phyloP scores from a whole-genome alignment of 2,797 vertebrate species.

The Hydrophis major region DNA sequence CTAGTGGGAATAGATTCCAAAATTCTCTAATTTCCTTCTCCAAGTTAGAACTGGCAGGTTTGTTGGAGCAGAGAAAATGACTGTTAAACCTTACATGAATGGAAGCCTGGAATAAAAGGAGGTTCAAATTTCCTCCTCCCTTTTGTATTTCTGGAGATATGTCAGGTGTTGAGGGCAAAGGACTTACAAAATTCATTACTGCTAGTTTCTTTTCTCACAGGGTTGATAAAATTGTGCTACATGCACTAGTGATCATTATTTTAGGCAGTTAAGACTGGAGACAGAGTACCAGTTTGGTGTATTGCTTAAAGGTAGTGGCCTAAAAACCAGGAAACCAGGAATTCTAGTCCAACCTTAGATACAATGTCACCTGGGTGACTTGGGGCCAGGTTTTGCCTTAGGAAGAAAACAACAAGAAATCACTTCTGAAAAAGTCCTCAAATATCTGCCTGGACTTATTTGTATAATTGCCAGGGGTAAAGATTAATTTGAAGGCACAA shows the following conservation, averaged over 20 bases:
- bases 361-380: neutral
- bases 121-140: neutral
- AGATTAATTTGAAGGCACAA: neutral
- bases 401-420: neutral
- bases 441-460: neutral
- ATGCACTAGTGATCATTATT: neutral
- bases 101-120: neutral
- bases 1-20: neutral
- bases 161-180: neutral
- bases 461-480: neutral
- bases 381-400: neutral
- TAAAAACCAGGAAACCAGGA: neutral
- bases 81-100: neutral
- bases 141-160: neutral
- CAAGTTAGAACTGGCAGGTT: neutral
- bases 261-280: neutral
- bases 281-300: neutral
- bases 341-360: neutral
- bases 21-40: neutral
- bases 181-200: neutral
- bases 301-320: neutral
- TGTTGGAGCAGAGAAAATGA: neutral
- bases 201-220: neutral
- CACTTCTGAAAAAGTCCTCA: neutral
- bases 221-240: neutral